Percentiles rank a stretch among this genome's conserved stretches.
Evolutionary conservation across 2,113 vertebrate genomes (phyloP).

Genomic region (Cinclus cinclus): DNA sequence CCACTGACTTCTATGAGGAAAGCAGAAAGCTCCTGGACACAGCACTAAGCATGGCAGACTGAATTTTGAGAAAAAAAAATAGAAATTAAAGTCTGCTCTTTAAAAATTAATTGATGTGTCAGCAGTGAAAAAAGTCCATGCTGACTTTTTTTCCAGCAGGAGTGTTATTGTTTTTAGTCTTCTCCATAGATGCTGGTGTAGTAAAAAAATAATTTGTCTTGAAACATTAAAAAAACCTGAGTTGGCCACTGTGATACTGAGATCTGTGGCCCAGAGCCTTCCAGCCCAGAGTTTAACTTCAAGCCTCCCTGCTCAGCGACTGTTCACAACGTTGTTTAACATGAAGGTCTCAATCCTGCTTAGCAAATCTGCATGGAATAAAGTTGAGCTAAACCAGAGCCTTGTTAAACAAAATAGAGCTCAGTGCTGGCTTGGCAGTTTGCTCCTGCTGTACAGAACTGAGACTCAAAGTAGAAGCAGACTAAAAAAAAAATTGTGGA

Average conservation of each 20-base stretch:
- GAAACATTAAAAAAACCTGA: not conserved
- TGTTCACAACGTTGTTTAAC: constrained; percentile 1
- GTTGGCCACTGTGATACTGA: not conserved
- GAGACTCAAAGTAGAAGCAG: not conserved
- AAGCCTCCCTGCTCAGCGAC: not conserved
- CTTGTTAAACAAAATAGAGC: constrained; percentile 53
- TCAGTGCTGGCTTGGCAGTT: not conserved
- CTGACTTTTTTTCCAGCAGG: not conserved
- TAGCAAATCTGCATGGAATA: constrained; percentile 17
- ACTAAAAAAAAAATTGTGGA: not conserved
- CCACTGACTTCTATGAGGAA: not conserved
- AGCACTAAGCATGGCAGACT: not conserved
- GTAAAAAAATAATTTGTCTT: not conserved
- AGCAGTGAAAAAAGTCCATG: not conserved
- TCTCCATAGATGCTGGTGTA: not conserved
- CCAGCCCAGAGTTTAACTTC: not conserved
- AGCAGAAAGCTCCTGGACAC: not conserved
- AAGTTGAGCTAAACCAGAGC: constrained; percentile 61
- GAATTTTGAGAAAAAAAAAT: not conserved
- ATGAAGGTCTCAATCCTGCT: constrained; percentile 18
- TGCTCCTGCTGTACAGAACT: not conserved
- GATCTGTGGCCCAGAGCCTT: not conserved
- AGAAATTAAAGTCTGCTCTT: not conserved
- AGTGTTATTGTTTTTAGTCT: not conserved
- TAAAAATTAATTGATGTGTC: not conserved